Conservation (phyloP, 2,113 vertebrate species). For the Cottus gobio region DNA sequence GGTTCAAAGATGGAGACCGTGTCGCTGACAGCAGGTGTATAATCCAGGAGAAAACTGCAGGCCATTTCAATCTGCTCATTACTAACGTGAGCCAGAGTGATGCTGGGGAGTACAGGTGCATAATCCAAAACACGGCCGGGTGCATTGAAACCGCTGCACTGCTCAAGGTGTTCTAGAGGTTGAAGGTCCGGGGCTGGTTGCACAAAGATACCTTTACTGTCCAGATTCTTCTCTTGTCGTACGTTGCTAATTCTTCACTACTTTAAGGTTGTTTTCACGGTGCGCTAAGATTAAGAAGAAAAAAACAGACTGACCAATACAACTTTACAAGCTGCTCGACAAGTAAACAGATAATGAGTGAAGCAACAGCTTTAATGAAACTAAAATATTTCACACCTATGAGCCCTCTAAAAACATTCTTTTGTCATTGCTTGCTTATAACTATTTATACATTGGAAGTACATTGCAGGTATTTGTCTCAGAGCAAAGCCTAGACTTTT, state of each 20-base stretch:
- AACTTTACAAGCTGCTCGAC: neutral
- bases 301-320: neutral
- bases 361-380: neutral
- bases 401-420: neutral
- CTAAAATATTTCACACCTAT: neutral
- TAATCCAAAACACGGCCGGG: slow-evolving; percentile 90
- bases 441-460: neutral
- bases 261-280: neutral
- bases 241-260: neutral
- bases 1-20: slow-evolving; percentile 89
- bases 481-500: neutral
- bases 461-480: neutral
- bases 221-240: neutral
- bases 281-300: neutral
- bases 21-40: slow-evolving; percentile 87
- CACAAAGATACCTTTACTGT: neutral
- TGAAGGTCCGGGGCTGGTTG: neutral
- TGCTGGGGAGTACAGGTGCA: slow-evolving; percentile 91
- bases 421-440: neutral
- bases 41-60: slow-evolving; percentile 87
- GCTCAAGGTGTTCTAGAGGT: slow-evolving; percentile 86
- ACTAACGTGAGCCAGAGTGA: slow-evolving; percentile 86
- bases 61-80: slow-evolving; percentile 90
- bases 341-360: neutral
- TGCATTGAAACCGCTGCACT: slow-evolving; percentile 85